Percentiles rank a stretch among this genome's conserved stretches.
Evolutionary conservation across 2,113 vertebrate species (phyloP).

Genomic region (Rhegmatorhina hoffmannsi): DNA sequence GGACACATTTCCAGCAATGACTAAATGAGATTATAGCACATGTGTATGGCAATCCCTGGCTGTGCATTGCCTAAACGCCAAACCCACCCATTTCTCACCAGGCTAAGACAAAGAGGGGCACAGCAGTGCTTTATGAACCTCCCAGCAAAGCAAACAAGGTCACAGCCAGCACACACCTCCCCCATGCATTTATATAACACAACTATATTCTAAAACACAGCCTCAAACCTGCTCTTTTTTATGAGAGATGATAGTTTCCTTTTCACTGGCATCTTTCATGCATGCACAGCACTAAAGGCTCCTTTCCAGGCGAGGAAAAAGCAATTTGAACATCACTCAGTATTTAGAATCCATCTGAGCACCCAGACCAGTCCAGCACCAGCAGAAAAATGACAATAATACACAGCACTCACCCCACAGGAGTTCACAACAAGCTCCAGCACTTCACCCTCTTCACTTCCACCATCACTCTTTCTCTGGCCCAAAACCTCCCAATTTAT

Average conservation of each 20-base stretch:
- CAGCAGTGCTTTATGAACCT: fast-evolving
- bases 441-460: fast-evolving
- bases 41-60: fast-evolving
- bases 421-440: fast-evolving
- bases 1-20: fast-evolving
- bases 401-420: not conserved
- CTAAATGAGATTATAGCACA: not conserved
- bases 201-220: not conserved
- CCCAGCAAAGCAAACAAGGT: fast-evolving
- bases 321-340: not conserved
- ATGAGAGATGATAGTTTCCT: fast-evolving
- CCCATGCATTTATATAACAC: fast-evolving
- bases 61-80: fast-evolving
- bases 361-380: fast-evolving
- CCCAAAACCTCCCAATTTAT: fast-evolving
- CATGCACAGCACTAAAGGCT: fast-evolving
- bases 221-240: no score
- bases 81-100: fast-evolving
- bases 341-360: not conserved
- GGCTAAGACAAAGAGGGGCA: not conserved
- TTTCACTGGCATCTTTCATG: fast-evolving
- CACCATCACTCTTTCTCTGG: fast-evolving
- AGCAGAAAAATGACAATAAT: not conserved
- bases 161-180: not conserved
- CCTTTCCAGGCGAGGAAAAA: not conserved